Evolutionary conservation across 2,113 vertebrate species (phyloP).

Genomic region (Nycticebus coucang): DNA sequence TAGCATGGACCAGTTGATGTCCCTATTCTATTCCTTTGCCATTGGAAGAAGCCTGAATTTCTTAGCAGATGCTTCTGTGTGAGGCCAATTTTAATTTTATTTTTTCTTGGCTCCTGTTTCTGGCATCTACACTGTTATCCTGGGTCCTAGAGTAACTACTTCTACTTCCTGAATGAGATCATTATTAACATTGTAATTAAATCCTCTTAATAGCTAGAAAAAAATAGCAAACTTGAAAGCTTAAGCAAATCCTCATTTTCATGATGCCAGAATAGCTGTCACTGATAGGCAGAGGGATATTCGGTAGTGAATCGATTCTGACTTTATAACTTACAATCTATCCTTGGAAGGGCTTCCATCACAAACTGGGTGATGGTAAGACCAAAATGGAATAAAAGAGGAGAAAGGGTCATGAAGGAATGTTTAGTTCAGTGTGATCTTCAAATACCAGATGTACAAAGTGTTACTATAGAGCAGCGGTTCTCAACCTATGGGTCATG

Average conservation of each 20-base stretch:
- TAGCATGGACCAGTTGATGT: background rate
- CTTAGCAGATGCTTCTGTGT: background rate
- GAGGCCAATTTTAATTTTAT: background rate
- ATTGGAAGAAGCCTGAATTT: background rate
- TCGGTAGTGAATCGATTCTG: background rate
- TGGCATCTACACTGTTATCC: background rate
- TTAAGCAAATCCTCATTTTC: background rate
- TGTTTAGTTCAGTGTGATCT: background rate
- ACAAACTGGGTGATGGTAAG: background rate
- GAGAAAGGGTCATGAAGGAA: background rate
- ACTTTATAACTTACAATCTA: background rate
- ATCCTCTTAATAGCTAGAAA: background rate
- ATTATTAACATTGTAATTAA: background rate
- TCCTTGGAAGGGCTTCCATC: background rate
- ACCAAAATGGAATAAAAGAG: background rate
- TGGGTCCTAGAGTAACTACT: background rate
- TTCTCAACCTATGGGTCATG: no score
- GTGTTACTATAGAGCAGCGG: background rate
- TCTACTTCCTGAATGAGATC: background rate
- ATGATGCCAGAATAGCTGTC: background rate
- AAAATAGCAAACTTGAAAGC: background rate
- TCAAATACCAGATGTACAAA: background rate
- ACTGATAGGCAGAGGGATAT: background rate
- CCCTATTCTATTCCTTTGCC: background rate
- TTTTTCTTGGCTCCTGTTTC: background rate